Evolutionary conservation across 2,113 vertebrate genomes (phyloP), one percentile per base, ranked within the genome.

Genomic region (Willisornis vidua): DNA sequence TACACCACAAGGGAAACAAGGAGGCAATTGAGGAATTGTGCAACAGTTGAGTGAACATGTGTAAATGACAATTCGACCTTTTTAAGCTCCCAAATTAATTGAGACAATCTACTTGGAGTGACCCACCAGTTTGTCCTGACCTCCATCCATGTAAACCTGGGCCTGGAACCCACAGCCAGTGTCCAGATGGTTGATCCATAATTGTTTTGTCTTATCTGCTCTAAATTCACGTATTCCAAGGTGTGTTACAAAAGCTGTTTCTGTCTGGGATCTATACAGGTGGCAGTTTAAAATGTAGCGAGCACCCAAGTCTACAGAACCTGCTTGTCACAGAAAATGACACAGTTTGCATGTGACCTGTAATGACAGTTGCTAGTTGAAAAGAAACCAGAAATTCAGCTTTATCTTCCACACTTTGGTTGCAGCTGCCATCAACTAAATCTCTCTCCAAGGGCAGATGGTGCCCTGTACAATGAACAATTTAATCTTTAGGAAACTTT

Each of bases 381-480:
- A 96, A 96, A 96, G 86, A 94, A 97, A 97, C 93, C 94, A 96
- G 94, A 97, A 98, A 95, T 96, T 94, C 97, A 96, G 97, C 94
- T 98, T 80, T 95, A 94, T 98, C 97, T 97, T 97, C 85, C 91
- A 97, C 96, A 94, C 85, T 98, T 96, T 89, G 87, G 94, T 92
- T 86, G 95, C 92, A 96, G 97, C 93, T 98, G 97, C 98, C 98
- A 98, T 96, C 96, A 94, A 87, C 90, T 95, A 95, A 97, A 96
- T 97, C 84, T 97, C 96, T 98, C 97, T 97, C 97, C 97, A 97
- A 97, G 96, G 97, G 97, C 98, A 98, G 97, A 98, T 98, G 97
- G 98, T 97, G 57, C 97, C 97, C 97, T 96, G 97, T 92, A 97
- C 98, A 97, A 97, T 98, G 98, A 98, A 98, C 98, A 98, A 98